These are phyloP conservation scores for Drosophila equinoxialis DNA, from an alignment of 1,140 invertebrate genomes.

Conservation along the genomic window DNA sequence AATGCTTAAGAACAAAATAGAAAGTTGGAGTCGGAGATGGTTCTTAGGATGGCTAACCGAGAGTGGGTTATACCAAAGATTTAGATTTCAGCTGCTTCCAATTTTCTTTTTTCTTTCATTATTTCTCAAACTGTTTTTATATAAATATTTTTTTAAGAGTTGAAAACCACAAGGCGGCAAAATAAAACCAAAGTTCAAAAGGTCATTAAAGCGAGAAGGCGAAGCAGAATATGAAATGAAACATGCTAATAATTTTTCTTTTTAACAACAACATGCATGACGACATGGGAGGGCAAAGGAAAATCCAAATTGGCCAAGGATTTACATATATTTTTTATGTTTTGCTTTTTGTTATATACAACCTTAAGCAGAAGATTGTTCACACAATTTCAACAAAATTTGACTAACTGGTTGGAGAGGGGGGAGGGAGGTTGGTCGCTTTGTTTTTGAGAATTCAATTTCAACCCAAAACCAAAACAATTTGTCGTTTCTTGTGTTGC, in stretches of 20 bases:
- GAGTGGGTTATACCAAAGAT: too few relatives aligned
- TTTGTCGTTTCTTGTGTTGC: conserved; percentile 33
- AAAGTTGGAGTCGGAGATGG: not conserved
- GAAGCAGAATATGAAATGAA: conserved; percentile 30
- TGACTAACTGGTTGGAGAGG: conserved; percentile 41
- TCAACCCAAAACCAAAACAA: conserved; percentile 11
- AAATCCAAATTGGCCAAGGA: too few relatives aligned
- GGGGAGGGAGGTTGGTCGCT: not conserved
- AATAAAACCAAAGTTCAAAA: not conserved
- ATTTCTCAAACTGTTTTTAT: not conserved
- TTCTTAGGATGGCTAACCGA: too few relatives aligned
- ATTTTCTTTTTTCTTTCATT: not conserved
- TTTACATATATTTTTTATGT: not conserved
- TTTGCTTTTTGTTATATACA: too few relatives aligned
- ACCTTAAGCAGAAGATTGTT: conserved; percentile 46
- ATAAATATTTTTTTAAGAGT: conserved; percentile 49
- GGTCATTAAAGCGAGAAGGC: conserved; percentile 10
- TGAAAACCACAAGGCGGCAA: conserved; percentile 68
- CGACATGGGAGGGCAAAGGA: not conserved
- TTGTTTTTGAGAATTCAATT: conserved; percentile 39
- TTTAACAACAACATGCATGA: conserved; percentile 37
- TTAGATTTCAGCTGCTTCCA: too few relatives aligned
- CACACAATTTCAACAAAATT: conserved; percentile 54
- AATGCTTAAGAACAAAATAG: conserved; percentile 17
- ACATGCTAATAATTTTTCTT: conserved; percentile 21